A percentile compares a stretch with the other conserved stretches of the same genome.
Evolutionary conservation across 2,888 invertebrate species (phyloP).

Genomic region (Dendrolimus houi): DNA sequence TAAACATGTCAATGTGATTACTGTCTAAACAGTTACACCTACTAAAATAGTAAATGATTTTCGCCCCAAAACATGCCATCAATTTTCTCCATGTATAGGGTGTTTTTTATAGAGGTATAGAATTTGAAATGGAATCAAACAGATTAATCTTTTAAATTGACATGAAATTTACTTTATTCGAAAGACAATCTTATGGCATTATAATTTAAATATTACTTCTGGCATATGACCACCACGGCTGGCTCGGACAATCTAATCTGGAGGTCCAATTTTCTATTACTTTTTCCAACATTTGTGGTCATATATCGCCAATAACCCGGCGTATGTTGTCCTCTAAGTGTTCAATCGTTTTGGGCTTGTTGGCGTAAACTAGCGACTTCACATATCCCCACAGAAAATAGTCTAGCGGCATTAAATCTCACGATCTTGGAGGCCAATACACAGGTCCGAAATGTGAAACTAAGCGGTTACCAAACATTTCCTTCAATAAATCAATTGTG

Average conservation of each 20-base stretch:
- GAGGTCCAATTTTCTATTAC: too few species aligned
- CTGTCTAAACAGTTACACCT: too few species aligned
- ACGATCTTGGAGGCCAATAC: constrained; percentile 8
- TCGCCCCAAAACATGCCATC: too few species aligned
- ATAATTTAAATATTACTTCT: constrained; percentile 12
- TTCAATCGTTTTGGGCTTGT: constrained; percentile 19
- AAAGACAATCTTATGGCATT: too few species aligned
- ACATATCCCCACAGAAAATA: constrained; percentile 6
- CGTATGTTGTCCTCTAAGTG: constrained; percentile 26
- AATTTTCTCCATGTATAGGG: too few species aligned
- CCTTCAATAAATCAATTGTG: too few species aligned
- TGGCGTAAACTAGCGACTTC: constrained; percentile 15
- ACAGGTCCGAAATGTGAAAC: constrained; percentile 10
- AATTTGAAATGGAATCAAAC: too few species aligned
- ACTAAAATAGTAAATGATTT: too few species aligned
- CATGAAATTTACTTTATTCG: too few species aligned
- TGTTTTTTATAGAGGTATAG: too few species aligned
- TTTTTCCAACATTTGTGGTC: constrained; percentile 21
- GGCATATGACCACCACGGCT: constrained; percentile 19
- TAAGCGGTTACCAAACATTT: constrained; percentile 6
- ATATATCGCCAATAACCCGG: constrained; percentile 25
- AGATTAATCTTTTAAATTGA: too few species aligned
- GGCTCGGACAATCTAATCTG: constrained; percentile 12
- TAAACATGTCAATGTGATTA: too few species aligned
- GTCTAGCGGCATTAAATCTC: constrained; percentile 5